These are phyloP conservation scores for Sycobia sp. DNA, from an alignment of 1,140 invertebrate species.

Conservation along the genomic window DNA sequence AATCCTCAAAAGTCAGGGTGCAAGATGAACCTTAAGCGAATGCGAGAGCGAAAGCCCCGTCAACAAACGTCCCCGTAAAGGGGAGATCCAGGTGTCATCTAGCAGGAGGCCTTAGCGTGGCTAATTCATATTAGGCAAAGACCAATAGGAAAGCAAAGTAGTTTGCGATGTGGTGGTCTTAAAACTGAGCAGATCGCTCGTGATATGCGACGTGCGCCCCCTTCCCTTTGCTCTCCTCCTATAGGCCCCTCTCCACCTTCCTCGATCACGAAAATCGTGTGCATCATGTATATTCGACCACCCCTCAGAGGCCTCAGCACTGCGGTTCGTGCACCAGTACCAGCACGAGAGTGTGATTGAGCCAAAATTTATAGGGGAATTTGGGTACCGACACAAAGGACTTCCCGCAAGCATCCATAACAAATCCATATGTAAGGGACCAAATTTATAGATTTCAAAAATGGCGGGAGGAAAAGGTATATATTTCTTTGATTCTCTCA, in stretches of 20 bases:
- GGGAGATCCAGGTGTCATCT: slow-evolving; percentile 14
- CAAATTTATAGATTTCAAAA: background rate
- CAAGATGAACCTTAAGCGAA: no score
- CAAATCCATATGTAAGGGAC: background rate
- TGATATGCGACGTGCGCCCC: slow-evolving; percentile 11
- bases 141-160: slow-evolving; percentile 6
- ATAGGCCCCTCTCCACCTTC: background rate
- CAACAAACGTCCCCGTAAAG: slow-evolving; percentile 1
- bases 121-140: slow-evolving; percentile 22
- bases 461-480: slow-evolving; percentile 11
- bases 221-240: background rate
- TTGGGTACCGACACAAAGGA: slow-evolving; percentile 7
- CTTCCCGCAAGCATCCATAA: slow-evolving; percentile 7
- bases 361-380: slow-evolving; percentile 19
- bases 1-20: no score
- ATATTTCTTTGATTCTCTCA: no score
- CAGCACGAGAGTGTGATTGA: slow-evolving; percentile 10
- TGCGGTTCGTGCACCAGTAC: no score
- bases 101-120: slow-evolving; percentile 6
- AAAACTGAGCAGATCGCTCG: slow-evolving; percentile 3
- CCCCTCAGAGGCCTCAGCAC: no score
- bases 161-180: background rate
- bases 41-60: background rate
- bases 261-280: no score
- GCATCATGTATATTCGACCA: no score